Percentiles rank a stretch among this genome's conserved stretches.
Evolutionary conservation across 2,888 invertebrate genomes (phyloP).

Genomic region (Apantesis nais): DNA sequence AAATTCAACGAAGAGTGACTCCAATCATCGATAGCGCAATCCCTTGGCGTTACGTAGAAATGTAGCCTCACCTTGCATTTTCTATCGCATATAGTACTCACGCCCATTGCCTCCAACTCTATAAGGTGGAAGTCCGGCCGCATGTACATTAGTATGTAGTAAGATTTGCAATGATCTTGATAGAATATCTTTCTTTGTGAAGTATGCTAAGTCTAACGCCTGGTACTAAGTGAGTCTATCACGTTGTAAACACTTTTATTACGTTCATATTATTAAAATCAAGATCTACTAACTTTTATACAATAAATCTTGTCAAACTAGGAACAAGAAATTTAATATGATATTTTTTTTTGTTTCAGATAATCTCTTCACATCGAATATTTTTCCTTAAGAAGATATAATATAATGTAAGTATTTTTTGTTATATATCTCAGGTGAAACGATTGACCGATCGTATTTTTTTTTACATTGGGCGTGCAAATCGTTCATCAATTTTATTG

Average conservation of each 20-base stretch:
- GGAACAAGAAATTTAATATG: background rate
- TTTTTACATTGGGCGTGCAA: background rate
- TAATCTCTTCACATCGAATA: background rate
- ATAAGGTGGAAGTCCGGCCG: too few relatives aligned
- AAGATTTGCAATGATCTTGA: background rate
- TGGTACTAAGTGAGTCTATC: background rate
- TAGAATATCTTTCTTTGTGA: background rate
- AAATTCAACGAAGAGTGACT: too few relatives aligned
- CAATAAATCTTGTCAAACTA: background rate
- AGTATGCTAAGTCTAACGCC: background rate
- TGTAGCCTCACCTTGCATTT: too few relatives aligned
- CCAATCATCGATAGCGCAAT: too few relatives aligned
- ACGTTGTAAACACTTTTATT: too few relatives aligned
- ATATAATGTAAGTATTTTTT: slow-evolving; percentile 5
- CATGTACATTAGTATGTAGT: too few relatives aligned
- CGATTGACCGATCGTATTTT: background rate
- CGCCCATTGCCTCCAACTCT: too few relatives aligned
- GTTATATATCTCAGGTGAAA: background rate
- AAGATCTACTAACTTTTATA: background rate
- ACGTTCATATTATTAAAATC: background rate
- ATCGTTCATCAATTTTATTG: background rate
- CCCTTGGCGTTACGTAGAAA: too few relatives aligned
- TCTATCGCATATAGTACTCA: too few relatives aligned
- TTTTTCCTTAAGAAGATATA: background rate
- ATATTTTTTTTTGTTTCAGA: slow-evolving; percentile 8